Evolutionary conservation across 2,888 invertebrate genomes (phyloP).

Genomic region (Taphrorychus bicolor): DNA sequence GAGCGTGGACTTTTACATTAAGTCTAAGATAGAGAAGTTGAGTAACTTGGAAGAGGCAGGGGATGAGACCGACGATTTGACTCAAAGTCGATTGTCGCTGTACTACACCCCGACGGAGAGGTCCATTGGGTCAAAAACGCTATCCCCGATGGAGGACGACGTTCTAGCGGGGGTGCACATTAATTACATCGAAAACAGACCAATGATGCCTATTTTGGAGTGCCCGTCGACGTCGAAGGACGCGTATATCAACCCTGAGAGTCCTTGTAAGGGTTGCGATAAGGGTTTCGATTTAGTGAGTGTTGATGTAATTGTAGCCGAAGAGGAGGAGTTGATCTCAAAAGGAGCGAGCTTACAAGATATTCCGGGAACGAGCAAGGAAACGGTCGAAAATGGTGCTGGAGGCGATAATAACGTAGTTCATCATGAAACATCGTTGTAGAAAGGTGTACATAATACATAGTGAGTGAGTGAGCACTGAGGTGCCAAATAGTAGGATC

Average conservation of each 20-base stretch:
- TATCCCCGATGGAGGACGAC: slow-evolving; percentile 52
- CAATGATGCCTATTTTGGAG: slow-evolving; percentile 48
- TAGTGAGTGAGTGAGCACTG: too few species aligned
- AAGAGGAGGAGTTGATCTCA: slow-evolving; percentile 49
- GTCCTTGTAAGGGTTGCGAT: slow-evolving; percentile 32
- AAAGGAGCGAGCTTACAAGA: slow-evolving; percentile 60
- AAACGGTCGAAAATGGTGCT: slow-evolving; percentile 29
- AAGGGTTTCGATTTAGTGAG: slow-evolving; percentile 5
- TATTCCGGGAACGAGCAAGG: slow-evolving; percentile 45
- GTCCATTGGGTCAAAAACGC: slow-evolving; percentile 62
- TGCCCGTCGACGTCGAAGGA: slow-evolving; percentile 54
- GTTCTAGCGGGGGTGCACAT: slow-evolving; percentile 68
- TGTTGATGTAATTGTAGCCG: slow-evolving; percentile 49
- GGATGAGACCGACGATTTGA: slow-evolving; percentile 61
- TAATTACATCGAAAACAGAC: slow-evolving; percentile 67
- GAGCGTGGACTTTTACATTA: slow-evolving; percentile 73
- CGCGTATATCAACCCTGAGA: slow-evolving; percentile 27
- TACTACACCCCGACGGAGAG: slow-evolving; percentile 85
- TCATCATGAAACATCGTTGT: slow-evolving; percentile 58
- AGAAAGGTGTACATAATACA: too few species aligned
- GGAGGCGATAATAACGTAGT: slow-evolving; percentile 54
- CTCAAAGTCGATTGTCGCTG: slow-evolving; percentile 73
- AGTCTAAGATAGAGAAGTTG: slow-evolving; percentile 70
- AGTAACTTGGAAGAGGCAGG: slow-evolving; percentile 61
- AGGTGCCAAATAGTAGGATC: too few species aligned